Evolutionary conservation across 2,888 invertebrate genomes (phyloP), one percentile per base, ranked within the genome.

Genomic region (Drosophila borborema): DNA sequence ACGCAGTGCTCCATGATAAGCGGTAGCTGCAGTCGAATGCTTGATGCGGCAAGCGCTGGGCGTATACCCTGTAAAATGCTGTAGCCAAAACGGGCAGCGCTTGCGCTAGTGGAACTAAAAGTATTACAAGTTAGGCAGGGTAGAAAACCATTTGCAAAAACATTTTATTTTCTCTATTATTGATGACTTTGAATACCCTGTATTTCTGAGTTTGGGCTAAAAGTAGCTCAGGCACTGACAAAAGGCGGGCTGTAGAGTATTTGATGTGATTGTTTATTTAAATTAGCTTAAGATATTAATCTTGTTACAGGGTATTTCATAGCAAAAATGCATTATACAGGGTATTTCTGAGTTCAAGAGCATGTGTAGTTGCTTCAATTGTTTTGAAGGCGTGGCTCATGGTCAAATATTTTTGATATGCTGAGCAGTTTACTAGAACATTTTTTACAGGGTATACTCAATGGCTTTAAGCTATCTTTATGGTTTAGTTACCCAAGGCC

Each of bases 1-100:
- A 49, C 70, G 76, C 76, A 68, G 54, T 51, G 48, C 54, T 54
- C 55, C 40, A 62, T 76, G 77, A 76, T 70, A 74, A 76, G 62
- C 70, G 40, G 34, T 23, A 38, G 41, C 58, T 45, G 58, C 56
- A 54, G 61, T 48, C 54, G 56, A 74, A 49, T 71, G 65, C 59
- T 38, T n/a, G 53, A 53, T 51, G 58, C 48, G 23, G 58, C 59
- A 54, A 16, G 7, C 23, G 36, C 31, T 36, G 14, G 48, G 14
- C 7, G 8, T 14, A 73, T 73, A 73, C 73, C 61, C 73, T 59
- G 53, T 58, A 75, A 36, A 46, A 9, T 2, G 8, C 6, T 1
- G 6, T 1, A 54, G 3, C 2, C 5, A 9, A 16, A 23, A 23
- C 3, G 40, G n/a, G 7, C 10, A 23, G 20, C 7, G 6, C 34